Base-by-base conservation (phyloP, 2,113 vertebrate genomes). In the Eurypyga helias region DNA sequence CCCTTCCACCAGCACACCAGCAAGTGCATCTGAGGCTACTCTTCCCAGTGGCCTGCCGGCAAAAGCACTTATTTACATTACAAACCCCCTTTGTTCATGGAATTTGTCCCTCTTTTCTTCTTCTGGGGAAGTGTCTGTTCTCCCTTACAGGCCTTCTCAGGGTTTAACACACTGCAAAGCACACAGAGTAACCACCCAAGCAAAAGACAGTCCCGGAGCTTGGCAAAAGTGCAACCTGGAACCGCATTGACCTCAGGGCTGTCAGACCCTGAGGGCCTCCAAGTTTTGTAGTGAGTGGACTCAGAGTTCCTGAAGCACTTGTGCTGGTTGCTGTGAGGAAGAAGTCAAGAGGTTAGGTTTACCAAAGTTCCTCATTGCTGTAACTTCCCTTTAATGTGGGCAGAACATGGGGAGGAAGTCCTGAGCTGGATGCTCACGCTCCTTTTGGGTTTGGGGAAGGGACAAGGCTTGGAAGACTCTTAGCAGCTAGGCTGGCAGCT, bases 391-490 rank as follows among this genome's bases (percentile, higher is more conserved):
- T 78, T 43, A 10, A 20, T 1, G 0, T 1, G 1, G 20, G 33
- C 17, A 78, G 61, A 83, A 61, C 3, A 0, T 0, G 4, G 28
- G 29, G 19, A 64, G 16, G 33, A 79, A 60, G 61, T 55, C 58
- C 36, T 43, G 45, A 72, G 36, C 46, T 70, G 21, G 46, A 24
- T 61, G 24, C 8, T 71, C 33, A 10, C 0, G 0, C 28, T 79
- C 15, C 23, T 67, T 77, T n/a, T 34, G 33, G 17, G 15, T 41
- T 43, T 58, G 52, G 26, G 13, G 24, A 66, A 48, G 24, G 15
- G 17, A 28, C 29, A 70, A 84, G 62, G 15, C 62, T 76, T 76
- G 49, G 46, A 85, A 51, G 26, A 48, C 6, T 25, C 24, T 61
- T 13, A 46, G 12, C 16, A 46, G 48, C 7, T 45, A 29, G 33